Base-by-base conservation (phyloP, 37 sponge, comb jelly and placozoan genomes). In the Corticium candelabrum region DNA sequence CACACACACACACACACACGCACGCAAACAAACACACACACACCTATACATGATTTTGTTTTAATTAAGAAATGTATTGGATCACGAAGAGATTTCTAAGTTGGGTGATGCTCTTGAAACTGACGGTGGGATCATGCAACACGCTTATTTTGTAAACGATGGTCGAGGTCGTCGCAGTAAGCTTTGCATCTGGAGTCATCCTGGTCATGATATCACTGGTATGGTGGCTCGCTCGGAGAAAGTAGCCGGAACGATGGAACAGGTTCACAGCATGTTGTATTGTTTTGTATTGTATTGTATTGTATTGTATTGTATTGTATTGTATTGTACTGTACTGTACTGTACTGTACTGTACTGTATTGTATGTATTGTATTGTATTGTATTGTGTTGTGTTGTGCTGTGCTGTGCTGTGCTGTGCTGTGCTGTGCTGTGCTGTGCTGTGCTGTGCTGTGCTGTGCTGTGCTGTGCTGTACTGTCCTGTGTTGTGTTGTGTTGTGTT, bases 151-250 rank as follows among this genome's bases (percentile, higher is more conserved):
- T 0, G 34, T 69, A n/a, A 74, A 41, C 34, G 93, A 93, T 76
- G 90, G 85, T 15, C 81, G 81, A 7, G 93, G 93, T 11, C 73
- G 88, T 15, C 34, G 40, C 34, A 87, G 86, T 74, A 68, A 86
- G 0, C 39, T 93, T 78, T 85, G 86, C 76, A 82, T 94, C 21
- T 94, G 95, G 95, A 90, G 86, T 67, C 81, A 89, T 37, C 87
- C 91, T 15, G 91, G 96, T 0, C 43, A 83, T 11, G 89, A 91
- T 74, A 78, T 88, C 68, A 88, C 89, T 34, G 91, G 91, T 62
- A 89, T 95, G 89, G 81, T 89, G 35, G 87, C 76, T 7, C 75
- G 92, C 39, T 86, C 85, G 77, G 83, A 88, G 81, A 91, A 91
- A 74, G 89, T 86, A 34, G 89, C 84, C 2, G 85, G 84, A 15